Conservation (phyloP, 2,888 invertebrate species). For the Leptinotarsa haldemani region DNA sequence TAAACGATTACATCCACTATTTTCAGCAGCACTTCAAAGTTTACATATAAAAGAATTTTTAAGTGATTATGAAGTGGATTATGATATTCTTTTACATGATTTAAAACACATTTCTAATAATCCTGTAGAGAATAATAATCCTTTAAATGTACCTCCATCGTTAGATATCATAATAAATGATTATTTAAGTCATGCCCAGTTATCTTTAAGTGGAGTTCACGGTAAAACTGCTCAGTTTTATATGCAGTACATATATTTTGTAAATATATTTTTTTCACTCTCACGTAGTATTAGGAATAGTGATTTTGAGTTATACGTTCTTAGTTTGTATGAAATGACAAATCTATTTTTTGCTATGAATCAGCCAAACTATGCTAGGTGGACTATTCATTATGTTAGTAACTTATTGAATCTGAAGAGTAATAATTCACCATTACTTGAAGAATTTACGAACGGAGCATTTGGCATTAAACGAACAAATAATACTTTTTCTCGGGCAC, state of each 20-base stretch:
- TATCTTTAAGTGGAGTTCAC: constrained; percentile 25
- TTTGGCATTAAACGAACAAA: constrained; percentile 50
- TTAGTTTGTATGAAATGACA: constrained; percentile 16
- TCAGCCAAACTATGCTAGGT: constrained; percentile 28
- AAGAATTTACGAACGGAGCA: constrained; percentile 34
- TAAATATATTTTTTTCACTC: constrained; percentile 29
- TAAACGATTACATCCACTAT: constrained; percentile 30
- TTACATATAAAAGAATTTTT: constrained; percentile 34
- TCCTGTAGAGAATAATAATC: constrained; percentile 6
- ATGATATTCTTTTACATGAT: constrained; percentile 31
- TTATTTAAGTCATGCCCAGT: constrained; percentile 24
- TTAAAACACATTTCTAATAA: constrained; percentile 14
- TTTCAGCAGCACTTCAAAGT: constrained; percentile 31
- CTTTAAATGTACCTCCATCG: background rate
- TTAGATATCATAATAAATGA: constrained; percentile 27
- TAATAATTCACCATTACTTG: constrained; percentile 25
- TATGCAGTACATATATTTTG: constrained; percentile 28
- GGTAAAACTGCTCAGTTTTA: constrained; percentile 35
- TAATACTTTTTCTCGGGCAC: constrained; percentile 47
- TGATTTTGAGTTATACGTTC: constrained; percentile 31
- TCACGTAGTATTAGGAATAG: constrained; percentile 34
- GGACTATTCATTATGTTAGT: constrained; percentile 30
- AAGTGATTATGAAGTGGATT: constrained; percentile 32
- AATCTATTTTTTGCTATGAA: constrained; percentile 26
- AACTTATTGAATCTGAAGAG: constrained; percentile 27